phyloP scores from a whole-genome alignment of 2,113 vertebrate genomes.

The Leuciscus idus region DNA sequence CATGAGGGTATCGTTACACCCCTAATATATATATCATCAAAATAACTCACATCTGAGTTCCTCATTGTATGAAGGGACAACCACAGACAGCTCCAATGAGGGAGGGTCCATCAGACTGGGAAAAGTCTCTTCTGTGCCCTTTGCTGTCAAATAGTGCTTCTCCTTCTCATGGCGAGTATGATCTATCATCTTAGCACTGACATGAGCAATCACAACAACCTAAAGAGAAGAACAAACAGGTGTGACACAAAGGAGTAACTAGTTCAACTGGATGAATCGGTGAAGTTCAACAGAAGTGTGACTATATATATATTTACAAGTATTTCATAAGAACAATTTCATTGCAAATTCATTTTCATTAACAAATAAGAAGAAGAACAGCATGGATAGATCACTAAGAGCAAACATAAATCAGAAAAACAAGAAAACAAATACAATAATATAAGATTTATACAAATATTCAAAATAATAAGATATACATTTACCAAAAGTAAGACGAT shows the following conservation, averaged over 20 bases:
- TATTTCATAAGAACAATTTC: not conserved
- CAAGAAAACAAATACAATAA: not conserved
- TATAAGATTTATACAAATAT: not conserved
- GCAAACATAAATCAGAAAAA: not conserved
- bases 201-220: conserved; percentile 80
- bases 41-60: conserved; percentile 80
- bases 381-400: not conserved
- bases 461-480: not conserved
- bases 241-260: not conserved
- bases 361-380: too few species aligned
- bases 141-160: conserved; percentile 79
- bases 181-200: conserved; percentile 81
- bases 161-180: conserved; percentile 78
- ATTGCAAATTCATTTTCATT: too few species aligned
- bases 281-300: not conserved
- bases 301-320: not conserved
- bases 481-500: conserved; percentile 69
- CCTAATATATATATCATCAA: not conserved
- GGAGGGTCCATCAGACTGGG: conserved; percentile 83
- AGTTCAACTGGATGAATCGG: not conserved
- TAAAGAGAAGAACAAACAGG: conserved; percentile 58
- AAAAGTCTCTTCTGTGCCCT: conserved; percentile 76
- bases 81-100: conserved; percentile 86
- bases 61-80: conserved; percentile 95
- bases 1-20: too few species aligned